Base-by-base conservation (phyloP, 2,113 vertebrate species). In the Hippotragus niger region DNA sequence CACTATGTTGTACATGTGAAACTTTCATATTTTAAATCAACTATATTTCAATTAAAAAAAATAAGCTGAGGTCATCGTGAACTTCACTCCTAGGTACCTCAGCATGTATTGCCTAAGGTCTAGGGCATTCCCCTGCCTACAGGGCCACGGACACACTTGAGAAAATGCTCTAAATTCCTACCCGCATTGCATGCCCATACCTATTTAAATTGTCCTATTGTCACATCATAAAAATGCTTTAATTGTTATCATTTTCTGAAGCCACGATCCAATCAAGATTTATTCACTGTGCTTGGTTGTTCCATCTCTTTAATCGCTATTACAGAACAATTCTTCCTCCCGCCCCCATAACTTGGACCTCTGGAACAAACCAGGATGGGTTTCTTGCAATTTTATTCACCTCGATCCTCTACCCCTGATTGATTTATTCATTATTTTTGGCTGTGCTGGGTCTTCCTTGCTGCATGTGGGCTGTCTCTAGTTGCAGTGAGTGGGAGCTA, bases 291-390 rank as follows among this genome's bases (percentile, higher is more conserved):
- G 27, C 29, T 52, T 55, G 31, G 7, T 23, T 81, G 23, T 29
- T 60, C 6, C 9, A 4, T 31, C 40, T 47, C 47, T 91, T 62
- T 33, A 29, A 27, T 50, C 19, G 11, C 3, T 71, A 3, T 78
- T 92, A 33, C 40, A 90, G 43, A 94, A 52, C 23, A 84, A 11
- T 23, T 27, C 33, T 67, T 19, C 7, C 45, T 17, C 6, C 5
- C 3, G 2, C 10, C 25, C 36, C 43, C 7, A 4, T 15, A 16
- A 81, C 47, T 29, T 1, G 2, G 13, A 31, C 50, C 2, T 7
- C 57, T 9, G 23, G 40, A 76, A n/a, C 52, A 88, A 33, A 21
- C 16, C 25, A 21, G 58, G 25, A 1, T 50, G 53, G 40, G 13
- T 74, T n/a, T 60, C 58, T 62, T 10, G 33, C n/a, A 84, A 52